phyloP scores from a whole-genome alignment of 2,797 vertebrate genomes.

The Hipposideros larvatus region DNA sequence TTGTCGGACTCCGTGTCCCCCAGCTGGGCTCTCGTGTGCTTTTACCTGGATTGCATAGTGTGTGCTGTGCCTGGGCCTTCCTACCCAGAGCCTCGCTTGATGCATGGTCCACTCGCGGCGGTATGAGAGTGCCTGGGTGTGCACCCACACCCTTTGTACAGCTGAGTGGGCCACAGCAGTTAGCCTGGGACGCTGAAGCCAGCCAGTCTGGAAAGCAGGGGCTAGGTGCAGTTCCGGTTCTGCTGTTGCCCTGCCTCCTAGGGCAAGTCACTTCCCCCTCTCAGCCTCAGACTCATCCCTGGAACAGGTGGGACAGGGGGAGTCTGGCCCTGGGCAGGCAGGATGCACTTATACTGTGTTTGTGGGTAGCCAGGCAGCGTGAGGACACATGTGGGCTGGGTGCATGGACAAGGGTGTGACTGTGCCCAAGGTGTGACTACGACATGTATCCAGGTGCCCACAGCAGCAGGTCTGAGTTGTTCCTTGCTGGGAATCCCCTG shows the following conservation, averaged over 20 bases:
- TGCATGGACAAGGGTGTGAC: too few species aligned
- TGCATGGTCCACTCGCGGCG: neutral
- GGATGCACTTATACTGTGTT: neutral
- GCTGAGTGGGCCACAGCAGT: too few species aligned
- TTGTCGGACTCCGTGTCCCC: neutral
- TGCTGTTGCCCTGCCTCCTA: neutral
- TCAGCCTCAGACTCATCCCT: neutral
- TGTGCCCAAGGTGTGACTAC: neutral
- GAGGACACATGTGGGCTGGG: too few species aligned
- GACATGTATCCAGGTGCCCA: neutral
- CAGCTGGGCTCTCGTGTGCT: neutral
- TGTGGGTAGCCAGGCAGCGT: neutral
- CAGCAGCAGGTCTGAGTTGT: too few species aligned
- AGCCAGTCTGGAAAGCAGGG: neutral
- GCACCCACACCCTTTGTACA: neutral
- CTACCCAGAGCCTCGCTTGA: rapidly evolving
- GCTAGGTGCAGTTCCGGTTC: neutral
- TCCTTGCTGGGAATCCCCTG: neutral
- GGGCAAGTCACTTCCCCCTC: neutral
- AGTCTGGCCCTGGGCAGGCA: neutral
- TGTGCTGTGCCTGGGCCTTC: neutral
- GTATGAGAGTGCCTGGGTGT: neutral
- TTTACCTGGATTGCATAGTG: neutral
- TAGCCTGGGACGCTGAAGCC: neutral
- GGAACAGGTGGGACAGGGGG: neutral